Evolutionary conservation across 2,113 vertebrate genomes (phyloP).

Genomic region (Myrmecophaga tridactyla): DNA sequence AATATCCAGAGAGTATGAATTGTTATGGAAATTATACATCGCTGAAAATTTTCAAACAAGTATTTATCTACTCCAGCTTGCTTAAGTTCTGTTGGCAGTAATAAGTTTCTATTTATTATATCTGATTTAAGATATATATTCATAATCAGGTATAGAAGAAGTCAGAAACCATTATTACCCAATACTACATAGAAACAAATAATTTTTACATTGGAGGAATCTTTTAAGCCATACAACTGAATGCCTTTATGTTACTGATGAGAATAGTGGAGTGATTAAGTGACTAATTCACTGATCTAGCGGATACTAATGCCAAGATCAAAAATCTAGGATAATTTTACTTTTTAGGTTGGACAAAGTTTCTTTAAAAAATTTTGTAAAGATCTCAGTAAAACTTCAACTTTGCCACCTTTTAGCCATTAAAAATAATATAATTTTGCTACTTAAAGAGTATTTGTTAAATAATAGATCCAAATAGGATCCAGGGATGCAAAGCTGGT

Average conservation of each 20-base stretch:
- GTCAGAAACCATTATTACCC: not conserved
- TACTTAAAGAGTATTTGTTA: constrained; percentile 19
- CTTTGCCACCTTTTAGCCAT: not conserved
- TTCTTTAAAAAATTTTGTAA: not conserved
- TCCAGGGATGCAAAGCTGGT: not conserved
- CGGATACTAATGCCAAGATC: not conserved
- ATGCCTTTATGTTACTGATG: not conserved
- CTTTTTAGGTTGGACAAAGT: not conserved
- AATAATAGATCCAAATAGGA: not conserved
- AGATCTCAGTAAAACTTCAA: not conserved
- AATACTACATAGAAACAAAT: not conserved
- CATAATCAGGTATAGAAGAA: not conserved
- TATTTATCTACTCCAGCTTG: not conserved
- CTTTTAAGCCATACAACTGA: not conserved
- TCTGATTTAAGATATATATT: not conserved
- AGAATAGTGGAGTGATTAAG: not conserved
- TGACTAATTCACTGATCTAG: not conserved
- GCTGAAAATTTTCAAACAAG: not conserved
- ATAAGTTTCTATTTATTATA: not conserved
- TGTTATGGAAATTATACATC: not conserved
- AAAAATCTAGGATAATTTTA: not conserved
- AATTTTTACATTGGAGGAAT: not conserved
- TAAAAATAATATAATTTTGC: constrained; percentile 3
- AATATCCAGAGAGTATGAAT: not conserved
- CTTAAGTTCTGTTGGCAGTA: not conserved